Evolutionary conservation across 1,140 invertebrate genomes (phyloP).

Genomic region (Oryzaephilus surinamensis): DNA sequence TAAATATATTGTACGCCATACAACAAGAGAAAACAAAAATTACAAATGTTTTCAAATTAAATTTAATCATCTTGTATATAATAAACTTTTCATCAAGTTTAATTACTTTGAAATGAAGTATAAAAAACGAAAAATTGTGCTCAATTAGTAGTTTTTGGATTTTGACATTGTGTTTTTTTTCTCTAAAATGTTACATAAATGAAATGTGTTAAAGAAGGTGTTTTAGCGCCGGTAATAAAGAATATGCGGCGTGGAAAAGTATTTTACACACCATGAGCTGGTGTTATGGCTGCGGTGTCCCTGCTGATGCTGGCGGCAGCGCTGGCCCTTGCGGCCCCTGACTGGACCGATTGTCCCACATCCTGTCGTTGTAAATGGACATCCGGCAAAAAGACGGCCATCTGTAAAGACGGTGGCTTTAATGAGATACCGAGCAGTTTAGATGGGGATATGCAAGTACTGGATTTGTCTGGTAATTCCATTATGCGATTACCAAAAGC

Average conservation of each 20-base stretch:
- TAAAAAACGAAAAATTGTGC: too few species aligned
- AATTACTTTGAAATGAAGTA: too few species aligned
- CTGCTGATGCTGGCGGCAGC: slow-evolving; percentile 27
- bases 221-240: too few species aligned
- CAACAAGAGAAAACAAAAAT: too few species aligned
- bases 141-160: too few species aligned
- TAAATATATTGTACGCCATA: too few species aligned
- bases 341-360: slow-evolving; percentile 72
- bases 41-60: too few species aligned
- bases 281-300: slow-evolving; percentile 28
- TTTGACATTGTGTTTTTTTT: too few species aligned
- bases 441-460: slow-evolving; percentile 74
- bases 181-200: slow-evolving; percentile 10
- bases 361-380: slow-evolving; percentile 83
- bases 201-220: too few species aligned
- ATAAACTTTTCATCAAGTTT: too few species aligned
- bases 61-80: too few species aligned
- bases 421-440: slow-evolving; percentile 61
- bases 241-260: slow-evolving; percentile 2
- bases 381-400: slow-evolving; percentile 75
- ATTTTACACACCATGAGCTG: slow-evolving; percentile 22
- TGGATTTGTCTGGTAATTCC: slow-evolving; percentile 71
- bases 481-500: slow-evolving; percentile 66
- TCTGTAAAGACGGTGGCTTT: slow-evolving; percentile 65
- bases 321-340: slow-evolving; percentile 45